phyloP scores from a whole-genome alignment of 2,888 invertebrate species.

The Orthonevra nobilis region DNA sequence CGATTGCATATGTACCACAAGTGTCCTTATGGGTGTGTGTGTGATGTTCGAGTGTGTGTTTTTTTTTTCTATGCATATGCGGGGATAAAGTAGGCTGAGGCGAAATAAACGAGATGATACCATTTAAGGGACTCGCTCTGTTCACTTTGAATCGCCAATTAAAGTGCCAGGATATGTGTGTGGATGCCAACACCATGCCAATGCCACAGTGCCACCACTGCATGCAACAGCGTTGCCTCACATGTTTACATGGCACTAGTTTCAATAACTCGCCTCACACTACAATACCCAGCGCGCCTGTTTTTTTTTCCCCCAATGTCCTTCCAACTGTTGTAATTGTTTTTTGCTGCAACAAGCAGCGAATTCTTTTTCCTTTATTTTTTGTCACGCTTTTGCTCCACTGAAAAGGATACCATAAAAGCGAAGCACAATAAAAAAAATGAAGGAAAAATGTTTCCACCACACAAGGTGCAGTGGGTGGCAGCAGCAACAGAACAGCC shows the following conservation, averaged over 20 bases:
- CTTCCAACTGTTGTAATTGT: conserved; percentile 10
- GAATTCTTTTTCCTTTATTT: not conserved
- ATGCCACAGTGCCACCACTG: conserved; percentile 13
- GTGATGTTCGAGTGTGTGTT: not conserved
- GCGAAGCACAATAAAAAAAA: not conserved
- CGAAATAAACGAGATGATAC: conserved; percentile 23
- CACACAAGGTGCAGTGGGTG: conserved; percentile 9
- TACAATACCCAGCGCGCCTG: conserved; percentile 25
- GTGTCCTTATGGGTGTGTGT: not conserved
- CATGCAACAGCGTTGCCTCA: conserved; percentile 65
- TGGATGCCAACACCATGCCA: not conserved
- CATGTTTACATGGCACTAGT: conserved; percentile 56
- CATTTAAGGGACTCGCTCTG: conserved; percentile 30
- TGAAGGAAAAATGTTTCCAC: conserved; percentile 1
- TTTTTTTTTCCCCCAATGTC: conserved; percentile 58
- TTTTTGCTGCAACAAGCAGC: conserved; percentile 1
- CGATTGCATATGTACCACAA: conserved; percentile 54
- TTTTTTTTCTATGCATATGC: no score
- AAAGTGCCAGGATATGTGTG: conserved; percentile 38
- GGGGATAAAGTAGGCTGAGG: not conserved
- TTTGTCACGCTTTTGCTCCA: conserved; percentile 24
- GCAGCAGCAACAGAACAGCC: no score
- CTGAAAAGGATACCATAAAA: no score
- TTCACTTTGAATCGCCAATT: conserved; percentile 64
- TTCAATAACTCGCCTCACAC: conserved; percentile 60